Base-by-base conservation (phyloP, 2,797 vertebrate genomes). In the Sebastes iracundus region DNA sequence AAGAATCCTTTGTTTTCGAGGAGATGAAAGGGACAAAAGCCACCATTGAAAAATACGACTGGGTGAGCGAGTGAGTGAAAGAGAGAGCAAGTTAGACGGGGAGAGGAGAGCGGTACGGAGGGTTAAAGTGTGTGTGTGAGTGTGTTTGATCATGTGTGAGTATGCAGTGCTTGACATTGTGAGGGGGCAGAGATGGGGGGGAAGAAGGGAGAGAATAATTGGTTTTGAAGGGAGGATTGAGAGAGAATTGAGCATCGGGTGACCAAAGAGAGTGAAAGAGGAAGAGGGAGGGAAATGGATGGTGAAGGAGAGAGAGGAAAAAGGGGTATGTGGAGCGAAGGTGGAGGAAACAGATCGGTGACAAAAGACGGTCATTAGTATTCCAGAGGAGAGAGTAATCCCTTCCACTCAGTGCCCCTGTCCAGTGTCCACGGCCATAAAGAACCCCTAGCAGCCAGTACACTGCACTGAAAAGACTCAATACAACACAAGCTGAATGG, bases 21-120 rank as follows among this genome's bases (percentile, higher is more conserved):
- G 90, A 96, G 92, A 95, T 94, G 93, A 96, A 96, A 95, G 94
- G 90, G 95, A 96, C 96, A 96, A 96, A 96, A 96, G 95, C 88
- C 92, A 95, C 94, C 92, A 95, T 96, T 96, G 94, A 96, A 95
- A 94, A 94, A 94, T 93, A 92, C 79, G 69, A 94, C 89, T 87
- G 93, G 84, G 79, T 83, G 90, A 92, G 91, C 73, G 80, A 89
- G 81, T 64, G 85, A 90, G 82, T 77, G 88, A 88, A 85, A 84
- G 88, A 88, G 84, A 77, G 90, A 92, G 67, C 76, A 79, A 88
- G 84, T 86, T 88, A 81, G 81, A 82, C 8, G 5, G 46, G 32
- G 20, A 79, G 71, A 86, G 80, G 78, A 83, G 83, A 86, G 63
- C 73, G 49, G 61, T 56, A 82, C 73, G 12, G 79, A 85, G 82